These are phyloP conservation scores for Dryobates pubescens DNA, from an alignment of 2,797 vertebrate species.

Conservation along the genomic window DNA sequence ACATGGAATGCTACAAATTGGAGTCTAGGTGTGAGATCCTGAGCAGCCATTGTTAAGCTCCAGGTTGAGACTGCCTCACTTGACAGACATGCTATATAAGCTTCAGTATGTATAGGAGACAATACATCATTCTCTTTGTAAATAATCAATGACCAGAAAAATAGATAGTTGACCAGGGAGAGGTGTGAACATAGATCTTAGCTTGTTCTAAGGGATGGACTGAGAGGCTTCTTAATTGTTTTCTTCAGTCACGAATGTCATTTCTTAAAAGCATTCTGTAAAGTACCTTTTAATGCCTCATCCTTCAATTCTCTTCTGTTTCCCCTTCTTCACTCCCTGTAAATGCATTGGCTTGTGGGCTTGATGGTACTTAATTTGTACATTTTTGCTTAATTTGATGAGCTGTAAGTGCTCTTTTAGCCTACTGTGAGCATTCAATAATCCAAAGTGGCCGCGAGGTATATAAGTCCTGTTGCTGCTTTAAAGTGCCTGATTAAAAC, in stretches of 20 bases:
- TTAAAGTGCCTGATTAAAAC: conserved; percentile 58
- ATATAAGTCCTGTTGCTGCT: conserved; percentile 43
- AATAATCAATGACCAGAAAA: neutral
- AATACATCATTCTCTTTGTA: neutral
- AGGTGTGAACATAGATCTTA: neutral
- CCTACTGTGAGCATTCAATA: conserved; percentile 60
- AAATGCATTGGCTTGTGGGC: conserved; percentile 45
- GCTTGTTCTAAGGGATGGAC: neutral
- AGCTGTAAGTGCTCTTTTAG: conserved; percentile 53
- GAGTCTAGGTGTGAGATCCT: neutral
- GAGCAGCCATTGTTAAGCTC: neutral
- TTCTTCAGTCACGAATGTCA: neutral
- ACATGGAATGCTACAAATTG: neutral
- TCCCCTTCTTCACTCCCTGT: neutral
- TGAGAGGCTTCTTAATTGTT: conserved; percentile 15
- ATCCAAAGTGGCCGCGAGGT: conserved; percentile 56
- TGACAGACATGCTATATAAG: accelerated
- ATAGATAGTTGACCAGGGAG: neutral
- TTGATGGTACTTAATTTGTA: conserved; percentile 62
- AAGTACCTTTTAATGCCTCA: conserved; percentile 29
- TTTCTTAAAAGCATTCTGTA: conserved; percentile 34
- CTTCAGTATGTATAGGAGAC: neutral
- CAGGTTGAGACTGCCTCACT: neutral
- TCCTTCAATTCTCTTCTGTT: conserved; percentile 15
- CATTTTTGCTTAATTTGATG: conserved; percentile 67